Percentiles rank a stretch among this genome's conserved stretches.
Conservation (phyloP, 2,113 vertebrate genomes). For the Elachura formosa region DNA sequence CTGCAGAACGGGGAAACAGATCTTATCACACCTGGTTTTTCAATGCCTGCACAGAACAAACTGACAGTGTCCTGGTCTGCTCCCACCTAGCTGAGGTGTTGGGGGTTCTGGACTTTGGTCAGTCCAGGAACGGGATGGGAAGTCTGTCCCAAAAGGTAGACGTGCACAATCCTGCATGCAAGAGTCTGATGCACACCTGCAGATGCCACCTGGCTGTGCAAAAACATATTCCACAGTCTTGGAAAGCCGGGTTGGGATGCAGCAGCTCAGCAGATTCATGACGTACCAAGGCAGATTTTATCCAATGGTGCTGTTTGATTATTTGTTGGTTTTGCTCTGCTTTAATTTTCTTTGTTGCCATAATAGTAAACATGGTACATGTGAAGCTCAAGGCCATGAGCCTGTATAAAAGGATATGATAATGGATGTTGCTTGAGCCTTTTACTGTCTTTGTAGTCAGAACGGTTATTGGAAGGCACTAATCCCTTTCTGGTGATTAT, state of each 20-base stretch:
- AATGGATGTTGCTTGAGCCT: not conserved
- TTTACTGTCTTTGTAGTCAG: not conserved
- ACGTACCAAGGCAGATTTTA: not conserved
- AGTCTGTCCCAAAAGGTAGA: not conserved
- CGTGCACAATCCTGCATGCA: not conserved
- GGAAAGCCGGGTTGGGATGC: not conserved
- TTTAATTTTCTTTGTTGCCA: not conserved
- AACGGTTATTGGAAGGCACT: conserved; percentile 20
- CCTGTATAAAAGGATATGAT: not conserved
- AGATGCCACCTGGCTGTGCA: not conserved
- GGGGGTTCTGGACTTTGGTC: not conserved
- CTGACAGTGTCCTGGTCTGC: not conserved
- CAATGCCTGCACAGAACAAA: not conserved
- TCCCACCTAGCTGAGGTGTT: not conserved
- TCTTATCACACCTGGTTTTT: not conserved
- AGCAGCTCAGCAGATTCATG: not conserved
- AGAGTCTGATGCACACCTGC: not conserved
- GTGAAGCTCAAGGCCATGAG: not conserved
- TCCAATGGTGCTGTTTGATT: not conserved
- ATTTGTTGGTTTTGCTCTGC: not conserved
- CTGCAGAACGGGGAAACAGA: not conserved
- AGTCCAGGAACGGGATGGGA: not conserved
- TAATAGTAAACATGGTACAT: not conserved
- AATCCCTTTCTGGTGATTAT: conserved; percentile 21
- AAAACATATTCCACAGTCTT: not conserved